Percentiles rank a stretch among this genome's conserved stretches.
Conservation (phyloP, 2,797 vertebrate genomes). For the Semotilus atromaculatus region DNA sequence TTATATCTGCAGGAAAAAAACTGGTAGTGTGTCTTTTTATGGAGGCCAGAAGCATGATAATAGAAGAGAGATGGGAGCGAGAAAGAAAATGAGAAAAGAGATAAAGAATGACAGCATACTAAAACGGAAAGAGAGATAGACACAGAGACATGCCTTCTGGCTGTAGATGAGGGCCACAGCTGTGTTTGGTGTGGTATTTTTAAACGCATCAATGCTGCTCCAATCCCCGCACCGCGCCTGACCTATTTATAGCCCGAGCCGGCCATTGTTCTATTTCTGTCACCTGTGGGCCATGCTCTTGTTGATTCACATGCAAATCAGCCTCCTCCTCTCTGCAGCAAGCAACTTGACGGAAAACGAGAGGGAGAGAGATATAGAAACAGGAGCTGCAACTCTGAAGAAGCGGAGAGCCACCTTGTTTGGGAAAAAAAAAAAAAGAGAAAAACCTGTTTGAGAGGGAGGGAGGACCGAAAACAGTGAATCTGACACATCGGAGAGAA, state of each 20-base stretch:
- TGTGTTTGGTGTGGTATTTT: constrained; percentile 99
- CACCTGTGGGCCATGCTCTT: constrained; percentile 95
- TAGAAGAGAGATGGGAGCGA: constrained; percentile 8
- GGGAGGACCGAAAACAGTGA: constrained; percentile 24
- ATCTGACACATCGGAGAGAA: constrained; percentile 37
- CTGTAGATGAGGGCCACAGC: constrained; percentile 91
- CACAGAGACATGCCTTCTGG: constrained; percentile 79
- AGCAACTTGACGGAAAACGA: constrained; percentile 42
- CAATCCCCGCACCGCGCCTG: constrained; percentile 95
- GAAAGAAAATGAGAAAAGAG: constrained; percentile 19
- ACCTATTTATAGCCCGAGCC: constrained; percentile 99
- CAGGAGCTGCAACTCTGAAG: constrained; percentile 17
- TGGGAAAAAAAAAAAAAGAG: too few species aligned
- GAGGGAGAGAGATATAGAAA: constrained; percentile 9
- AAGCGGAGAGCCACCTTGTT: neutral
- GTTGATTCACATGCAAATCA: constrained; percentile 99
- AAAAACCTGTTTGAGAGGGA: constrained; percentile 16
- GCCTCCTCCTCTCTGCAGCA: constrained; percentile 57
- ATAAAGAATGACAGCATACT: constrained; percentile 33
- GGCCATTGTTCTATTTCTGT: constrained; percentile 99
- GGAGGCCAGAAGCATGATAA: constrained; percentile 43
- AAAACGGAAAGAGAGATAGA: constrained; percentile 31
- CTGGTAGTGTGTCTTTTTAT: constrained; percentile 54
- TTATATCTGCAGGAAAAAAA: constrained; percentile 52
- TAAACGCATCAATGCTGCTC: constrained; percentile 99